Conservation (phyloP, 2,888 invertebrate species). For the Petrolisthes cinctipes region DNA sequence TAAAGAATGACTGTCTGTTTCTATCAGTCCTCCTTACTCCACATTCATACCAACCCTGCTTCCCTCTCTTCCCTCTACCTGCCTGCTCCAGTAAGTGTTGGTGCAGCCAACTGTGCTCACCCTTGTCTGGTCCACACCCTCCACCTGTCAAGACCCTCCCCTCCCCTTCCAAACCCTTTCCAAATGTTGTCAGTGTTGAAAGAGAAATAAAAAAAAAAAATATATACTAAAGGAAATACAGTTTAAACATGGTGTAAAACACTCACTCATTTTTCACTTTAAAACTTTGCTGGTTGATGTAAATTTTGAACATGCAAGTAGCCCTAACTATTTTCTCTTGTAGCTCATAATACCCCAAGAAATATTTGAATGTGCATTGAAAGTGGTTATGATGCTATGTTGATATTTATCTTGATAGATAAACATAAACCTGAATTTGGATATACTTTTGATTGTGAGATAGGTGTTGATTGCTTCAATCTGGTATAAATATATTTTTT, state of each 20-base stretch:
- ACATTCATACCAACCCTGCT: neutral
- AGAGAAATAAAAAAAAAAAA: conserved; percentile 40
- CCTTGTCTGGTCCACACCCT: conserved; percentile 38
- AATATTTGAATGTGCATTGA: conserved; percentile 62
- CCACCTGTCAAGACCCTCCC: conserved; percentile 30
- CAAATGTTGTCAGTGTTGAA: conserved; percentile 56
- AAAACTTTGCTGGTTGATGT: conserved; percentile 62
- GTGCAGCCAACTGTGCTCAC: neutral
- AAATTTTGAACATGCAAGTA: conserved; percentile 63
- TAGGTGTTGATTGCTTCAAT: conserved; percentile 62
- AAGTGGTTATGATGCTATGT: conserved; percentile 60
- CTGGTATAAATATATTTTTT: conserved; percentile 61
- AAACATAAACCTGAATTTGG: conserved; percentile 51
- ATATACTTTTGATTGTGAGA: conserved; percentile 59
- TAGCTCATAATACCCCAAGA: conserved; percentile 56
- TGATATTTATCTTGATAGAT: conserved; percentile 57
- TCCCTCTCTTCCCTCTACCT: neutral
- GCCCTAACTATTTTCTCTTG: conserved; percentile 61
- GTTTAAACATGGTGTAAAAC: conserved; percentile 46
- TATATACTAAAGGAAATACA: conserved; percentile 43
- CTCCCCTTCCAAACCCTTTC: neutral
- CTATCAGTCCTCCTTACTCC: too few species aligned
- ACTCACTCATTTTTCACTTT: conserved; percentile 61
- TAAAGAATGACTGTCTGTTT: too few species aligned
- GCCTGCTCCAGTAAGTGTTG: neutral